Percentiles rank a stretch among this genome's conserved stretches.
These are phyloP conservation scores for Calypte anna DNA, from an alignment of 2,113 vertebrate species.

Conservation along the genomic window DNA sequence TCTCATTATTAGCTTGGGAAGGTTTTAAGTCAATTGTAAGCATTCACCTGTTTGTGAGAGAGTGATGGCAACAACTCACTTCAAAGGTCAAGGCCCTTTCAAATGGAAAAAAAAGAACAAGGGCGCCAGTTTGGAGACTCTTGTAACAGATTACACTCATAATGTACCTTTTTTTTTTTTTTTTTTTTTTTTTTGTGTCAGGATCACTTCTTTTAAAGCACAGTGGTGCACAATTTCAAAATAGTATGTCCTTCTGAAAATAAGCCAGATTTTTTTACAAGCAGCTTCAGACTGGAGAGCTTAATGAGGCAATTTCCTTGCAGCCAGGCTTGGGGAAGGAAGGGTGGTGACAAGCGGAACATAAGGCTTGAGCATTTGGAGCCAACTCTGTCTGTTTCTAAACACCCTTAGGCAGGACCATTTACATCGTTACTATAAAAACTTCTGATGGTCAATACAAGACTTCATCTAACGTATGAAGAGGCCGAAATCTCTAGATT, in stretches of 20 bases:
- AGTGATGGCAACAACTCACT: not conserved
- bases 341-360: not conserved
- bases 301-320: constrained; percentile 59
- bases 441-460: not conserved
- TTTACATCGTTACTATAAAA: not conserved
- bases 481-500: not conserved
- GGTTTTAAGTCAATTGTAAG: not conserved
- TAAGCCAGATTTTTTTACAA: not conserved
- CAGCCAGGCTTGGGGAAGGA: constrained; percentile 44
- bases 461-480: not conserved
- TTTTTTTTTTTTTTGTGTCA: not conserved
- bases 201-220: not conserved
- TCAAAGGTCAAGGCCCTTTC: not conserved
- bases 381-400: not conserved
- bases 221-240: not conserved
- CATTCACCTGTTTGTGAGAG: not conserved
- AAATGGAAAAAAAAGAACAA: not conserved
- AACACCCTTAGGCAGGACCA: not conserved
- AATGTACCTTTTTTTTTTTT: not conserved
- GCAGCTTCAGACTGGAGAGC: constrained; percentile 13
- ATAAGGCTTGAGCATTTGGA: not conserved
- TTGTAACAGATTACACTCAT: not conserved
- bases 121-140: not conserved
- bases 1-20: not conserved
- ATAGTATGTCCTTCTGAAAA: not conserved